Evolutionary conservation across 1,140 invertebrate species (phyloP).

Genomic region (Ephestia elutella): DNA sequence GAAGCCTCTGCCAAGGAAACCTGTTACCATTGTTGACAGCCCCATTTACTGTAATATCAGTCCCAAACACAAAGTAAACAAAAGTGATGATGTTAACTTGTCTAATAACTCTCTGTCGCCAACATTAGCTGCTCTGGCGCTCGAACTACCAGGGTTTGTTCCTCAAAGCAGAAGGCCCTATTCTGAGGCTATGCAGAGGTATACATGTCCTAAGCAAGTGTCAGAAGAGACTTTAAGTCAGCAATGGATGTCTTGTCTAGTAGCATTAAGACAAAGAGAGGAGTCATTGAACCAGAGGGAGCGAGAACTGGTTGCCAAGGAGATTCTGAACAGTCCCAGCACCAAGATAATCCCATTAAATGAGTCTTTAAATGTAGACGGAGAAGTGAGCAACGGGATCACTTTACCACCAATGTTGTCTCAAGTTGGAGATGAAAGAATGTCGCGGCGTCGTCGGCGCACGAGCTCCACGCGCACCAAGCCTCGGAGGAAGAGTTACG

Average conservation of each 20-base stretch:
- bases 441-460: constrained; percentile 41
- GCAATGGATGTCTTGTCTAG: constrained; percentile 66
- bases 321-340: constrained; percentile 56
- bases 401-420: constrained; percentile 62
- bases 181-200: constrained; percentile 40
- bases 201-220: constrained; percentile 52
- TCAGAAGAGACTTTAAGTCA: constrained; percentile 65
- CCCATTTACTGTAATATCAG: constrained; percentile 56
- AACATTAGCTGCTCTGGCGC: constrained; percentile 59
- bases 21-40: constrained; percentile 33
- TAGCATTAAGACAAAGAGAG: constrained; percentile 60
- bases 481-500: constrained; percentile 51
- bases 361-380: constrained; percentile 21
- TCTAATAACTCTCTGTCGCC: constrained; percentile 49
- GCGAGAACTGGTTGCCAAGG: constrained; percentile 62
- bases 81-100: constrained; percentile 14
- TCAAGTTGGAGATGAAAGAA: constrained; percentile 31
- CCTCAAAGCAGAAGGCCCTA: constrained; percentile 55
- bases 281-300: constrained; percentile 65
- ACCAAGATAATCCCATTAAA: constrained; percentile 35
- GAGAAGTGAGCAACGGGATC: constrained; percentile 49
- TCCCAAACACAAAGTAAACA: constrained; percentile 23
- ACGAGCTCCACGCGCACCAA: constrained; percentile 40
- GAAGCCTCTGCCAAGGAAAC: constrained; percentile 46
- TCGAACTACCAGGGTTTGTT: constrained; percentile 69